Conservation (phyloP, 2,888 invertebrate genomes). For the Chymomyza caudatula region DNA sequence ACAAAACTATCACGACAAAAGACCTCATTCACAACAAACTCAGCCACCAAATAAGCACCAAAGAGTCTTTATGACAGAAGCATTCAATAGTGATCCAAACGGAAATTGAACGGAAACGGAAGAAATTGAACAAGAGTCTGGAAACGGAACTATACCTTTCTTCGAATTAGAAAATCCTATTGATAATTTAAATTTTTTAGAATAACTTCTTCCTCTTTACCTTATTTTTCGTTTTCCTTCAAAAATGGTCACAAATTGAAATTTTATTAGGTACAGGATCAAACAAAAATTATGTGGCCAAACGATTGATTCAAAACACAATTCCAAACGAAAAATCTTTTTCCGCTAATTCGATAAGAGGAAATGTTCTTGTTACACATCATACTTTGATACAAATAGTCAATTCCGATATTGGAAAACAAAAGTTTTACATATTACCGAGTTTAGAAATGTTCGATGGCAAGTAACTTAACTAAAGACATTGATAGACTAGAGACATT, state of each 20-base stretch:
- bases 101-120: background rate
- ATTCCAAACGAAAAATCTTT: background rate
- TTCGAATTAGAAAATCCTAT: background rate
- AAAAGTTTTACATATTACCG: constrained; percentile 3
- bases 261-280: constrained; percentile 5
- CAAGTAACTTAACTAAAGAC: too few relatives aligned
- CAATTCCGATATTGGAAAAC: background rate
- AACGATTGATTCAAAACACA: background rate
- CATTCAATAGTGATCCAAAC: too few relatives aligned
- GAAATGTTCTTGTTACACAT: background rate
- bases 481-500: too few relatives aligned
- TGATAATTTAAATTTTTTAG: too few relatives aligned
- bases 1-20: too few relatives aligned
- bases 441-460: background rate
- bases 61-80: too few relatives aligned
- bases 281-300: constrained; percentile 6
- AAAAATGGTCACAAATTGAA: background rate
- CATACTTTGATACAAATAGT: background rate
- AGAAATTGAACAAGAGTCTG: background rate
- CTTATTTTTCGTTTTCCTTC: too few relatives aligned
- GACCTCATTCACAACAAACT: too few relatives aligned
- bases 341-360: constrained; percentile 6
- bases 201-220: too few relatives aligned
- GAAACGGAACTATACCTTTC: too few relatives aligned
- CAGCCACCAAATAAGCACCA: too few relatives aligned